Base-by-base conservation (phyloP, 2,113 vertebrate species). In the Chloropsis cyanopogon region DNA sequence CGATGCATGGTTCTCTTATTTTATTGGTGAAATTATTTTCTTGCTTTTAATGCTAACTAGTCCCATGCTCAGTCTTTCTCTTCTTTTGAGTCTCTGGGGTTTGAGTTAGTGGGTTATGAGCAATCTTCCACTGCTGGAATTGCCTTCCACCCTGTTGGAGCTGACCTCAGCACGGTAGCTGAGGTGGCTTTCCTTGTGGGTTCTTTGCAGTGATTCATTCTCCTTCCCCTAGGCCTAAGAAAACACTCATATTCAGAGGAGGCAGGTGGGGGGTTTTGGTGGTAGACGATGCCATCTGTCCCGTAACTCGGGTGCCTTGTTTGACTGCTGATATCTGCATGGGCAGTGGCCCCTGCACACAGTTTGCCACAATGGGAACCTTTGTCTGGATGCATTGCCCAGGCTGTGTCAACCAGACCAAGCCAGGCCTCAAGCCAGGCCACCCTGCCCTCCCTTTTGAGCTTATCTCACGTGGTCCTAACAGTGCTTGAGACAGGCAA, bases 61-160 rank as follows among this genome's bases (percentile, higher is more conserved):
- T 44, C 26, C 33, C 44, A 12, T 33, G 22, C 12, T 52, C 18
- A 14, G 1, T 39, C 5, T 65, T 65, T 28, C 33, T 44, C 6
- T 52, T 19, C 9, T 49, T 47, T 70, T 25, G 57, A 35, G 16
- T 64, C 0, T 0, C 17, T 56, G 56, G 9, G 9, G 49, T 63
- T 49, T 56, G 31, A 35, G 35, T 64, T 29, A 35, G 4, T 88
- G 42, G 11, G 2, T 37, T 20, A 17, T 42, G 22, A 42, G 21
- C 11, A 49, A 8, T 12, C 31, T 71, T 14, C 11, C 0, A 0
- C 42, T 57, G 37, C 42, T 29, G 37, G 59, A 88, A 23, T 28
- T 35, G 22, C 26, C 14, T 57, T 26, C 23, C 26, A 10, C 8
- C 41, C n/a, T 17, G 2, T 23, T 17, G 33, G 31, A 57, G 50